A percentile compares a stretch with the other conserved stretches of the same genome.
phyloP scores from a whole-genome alignment of 2,888 invertebrate genomes.

The Thymelicus lineola region DNA sequence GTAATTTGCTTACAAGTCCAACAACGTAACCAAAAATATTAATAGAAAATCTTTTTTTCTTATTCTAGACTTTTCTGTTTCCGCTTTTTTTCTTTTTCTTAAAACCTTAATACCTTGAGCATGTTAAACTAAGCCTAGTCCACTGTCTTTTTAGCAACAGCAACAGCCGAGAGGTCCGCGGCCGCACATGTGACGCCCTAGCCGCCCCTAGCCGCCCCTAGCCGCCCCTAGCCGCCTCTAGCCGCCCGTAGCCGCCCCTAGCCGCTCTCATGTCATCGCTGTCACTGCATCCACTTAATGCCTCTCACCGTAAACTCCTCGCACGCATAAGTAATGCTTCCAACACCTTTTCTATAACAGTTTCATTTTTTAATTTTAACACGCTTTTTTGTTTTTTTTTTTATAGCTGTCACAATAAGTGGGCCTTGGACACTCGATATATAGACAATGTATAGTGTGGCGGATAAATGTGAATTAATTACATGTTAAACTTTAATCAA shows the following conservation, averaged over 20 bases:
- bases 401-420: no score
- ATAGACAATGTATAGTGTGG: no score
- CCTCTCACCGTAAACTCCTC: slow-evolving; percentile 28
- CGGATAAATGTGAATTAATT: no score
- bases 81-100: background rate
- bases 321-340: slow-evolving; percentile 51
- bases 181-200: slow-evolving; percentile 86
- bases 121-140: slow-evolving; percentile 11
- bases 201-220: slow-evolving; percentile 88
- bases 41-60: no score
- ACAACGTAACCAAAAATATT: no score
- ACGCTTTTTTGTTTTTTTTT: background rate
- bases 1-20: no score
- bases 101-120: slow-evolving; percentile 1
- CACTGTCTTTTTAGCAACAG: slow-evolving; percentile 48
- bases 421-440: no score
- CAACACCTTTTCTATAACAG: slow-evolving; percentile 35
- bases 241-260: no score
- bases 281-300: slow-evolving; percentile 14
- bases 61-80: background rate
- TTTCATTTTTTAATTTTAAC: slow-evolving; percentile 1
- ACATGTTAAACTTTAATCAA: no score
- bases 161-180: slow-evolving; percentile 88
- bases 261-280: slow-evolving; percentile 12
- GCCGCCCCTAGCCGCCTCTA: slow-evolving; percentile 2